Conservation (phyloP, 92 coral and sea anemone species). For the Blastomussa wellsi region DNA sequence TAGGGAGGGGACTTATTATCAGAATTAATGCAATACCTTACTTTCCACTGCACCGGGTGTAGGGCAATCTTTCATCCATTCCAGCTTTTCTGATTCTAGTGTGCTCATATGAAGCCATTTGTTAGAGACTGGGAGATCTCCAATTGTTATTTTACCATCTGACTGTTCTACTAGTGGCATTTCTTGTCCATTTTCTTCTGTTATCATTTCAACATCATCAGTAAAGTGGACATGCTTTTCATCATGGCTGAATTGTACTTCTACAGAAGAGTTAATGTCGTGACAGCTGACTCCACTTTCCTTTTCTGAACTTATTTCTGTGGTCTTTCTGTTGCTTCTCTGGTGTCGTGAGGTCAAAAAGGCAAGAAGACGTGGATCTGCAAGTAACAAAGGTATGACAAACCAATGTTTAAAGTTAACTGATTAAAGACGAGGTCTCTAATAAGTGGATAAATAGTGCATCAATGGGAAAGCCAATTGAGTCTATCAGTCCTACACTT, state of each 20-base stretch:
- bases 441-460: too few species aligned
- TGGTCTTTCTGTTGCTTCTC: conserved; percentile 6
- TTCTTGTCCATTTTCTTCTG: not conserved
- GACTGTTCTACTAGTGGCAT: not conserved
- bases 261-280: not conserved
- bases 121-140: conserved; percentile 38
- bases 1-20: not conserved
- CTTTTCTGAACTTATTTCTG: not conserved
- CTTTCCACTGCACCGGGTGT: conserved; percentile 76
- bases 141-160: conserved; percentile 11
- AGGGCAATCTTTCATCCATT: conserved; percentile 94
- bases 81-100: conserved; percentile 83
- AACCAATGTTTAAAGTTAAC: too few species aligned
- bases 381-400: not conserved
- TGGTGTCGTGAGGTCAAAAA: conserved; percentile 65
- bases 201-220: conserved; percentile 20
- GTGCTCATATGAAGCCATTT: conserved; percentile 94
- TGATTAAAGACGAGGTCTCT: not conserved
- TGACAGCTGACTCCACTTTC: not conserved
- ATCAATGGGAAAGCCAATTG: not conserved
- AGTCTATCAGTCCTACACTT: not conserved
- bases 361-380: conserved; percentile 75
- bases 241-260: not conserved
- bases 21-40: conserved; percentile 54
- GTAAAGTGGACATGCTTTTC: conserved; percentile 36